Base-by-base conservation (phyloP, 2,797 vertebrate genomes). In the Eulemur mongoz region DNA sequence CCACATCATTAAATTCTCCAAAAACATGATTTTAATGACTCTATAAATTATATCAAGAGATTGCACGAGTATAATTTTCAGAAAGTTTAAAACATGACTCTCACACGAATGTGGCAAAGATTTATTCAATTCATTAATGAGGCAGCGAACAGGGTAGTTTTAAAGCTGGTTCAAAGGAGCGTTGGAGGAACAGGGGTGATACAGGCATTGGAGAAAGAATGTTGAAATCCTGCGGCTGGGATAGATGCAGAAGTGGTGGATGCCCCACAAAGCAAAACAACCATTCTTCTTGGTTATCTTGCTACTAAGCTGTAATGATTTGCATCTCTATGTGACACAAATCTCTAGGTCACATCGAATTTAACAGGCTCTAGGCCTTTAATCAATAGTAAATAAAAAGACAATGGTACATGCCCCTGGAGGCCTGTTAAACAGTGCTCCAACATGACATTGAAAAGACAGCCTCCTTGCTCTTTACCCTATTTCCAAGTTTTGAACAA, bases 11-110 rank as follows among this genome's bases (percentile, higher is more conserved):
- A 63, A 25, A 40, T 65, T 65, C 81, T 88, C 30, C 87, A 18
- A 76, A 95, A 91, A 50, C 57, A 76, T 61, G 84, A 38, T 86
- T 95, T 95, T 52, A 82, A 76, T 83, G 86, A 48, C 76, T 50
- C 32, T 76, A 17, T 76, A 75, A 82, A 85, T 87, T 89, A 84
- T 35, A 73, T 61, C 84, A 67, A 90, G 75, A 81, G 50, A 57
- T 59, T 30, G 63, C 30, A 72, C 57, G 75, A 69, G 65, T 82
- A 40, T 45, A 40, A 27, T 96, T 76, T 89, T 76, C 23, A n/a
- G 48, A 88, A 94, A 92, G 91, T 88, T 85, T 52, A 87, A 88
- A 67, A 48, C 67, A 61, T 54, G 38, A 76, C 73, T 83, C 25
- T 45, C 32, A 30, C 38, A n/a, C 12, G 81, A 54, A 61, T 8